Evolutionary conservation across 2,113 vertebrate species (phyloP), one percentile per base, ranked within the genome.

Genomic region (Macaca nemestrina): DNA sequence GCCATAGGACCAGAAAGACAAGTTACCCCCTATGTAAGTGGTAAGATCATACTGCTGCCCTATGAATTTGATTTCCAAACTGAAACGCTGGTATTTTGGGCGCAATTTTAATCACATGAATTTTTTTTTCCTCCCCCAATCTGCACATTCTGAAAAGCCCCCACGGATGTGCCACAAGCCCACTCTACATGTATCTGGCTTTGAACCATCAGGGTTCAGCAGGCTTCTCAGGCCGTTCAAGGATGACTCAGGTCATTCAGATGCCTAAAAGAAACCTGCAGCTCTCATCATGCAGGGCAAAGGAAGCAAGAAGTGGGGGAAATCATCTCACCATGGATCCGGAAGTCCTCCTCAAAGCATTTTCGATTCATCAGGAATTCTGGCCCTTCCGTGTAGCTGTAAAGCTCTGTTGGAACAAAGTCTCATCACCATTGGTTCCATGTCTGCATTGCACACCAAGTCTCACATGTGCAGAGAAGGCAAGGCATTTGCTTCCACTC

Each of bases 351-450:
- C 96, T 99, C 99, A 78, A 99, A 99, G 98, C 99, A 99, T 97
- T 99, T 99, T 70, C 99, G 98, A 97, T 99, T 99, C 81, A 99
- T 98, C 95, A 99, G 98, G 98, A 99, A 99, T 97, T 99, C 99
- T 0, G 99, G 99, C 43, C 99, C 99, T 97, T 99, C 99, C 0
- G 99, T 99, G 96, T 99, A 99, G 98, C 99, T 99, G 98, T 99
- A 99, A 9, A 99, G 98, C 98, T 99, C 99, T 99, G 97, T 30
- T 40, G 64, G 67, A 88, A 93, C 88, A 96, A 88, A 94, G 43
- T 25, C 30, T 67, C 13, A 32, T 97, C 40, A 93, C 16, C 43
- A 76, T 8, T 59, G 78, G 73, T 16, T 64, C 86, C 18, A 20
- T 6, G 18, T 35, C 64, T 35, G 79, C 18, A 32, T 6, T 14